Evolutionary conservation across 1,140 invertebrate species (phyloP), one percentile per base, ranked within the genome.

Genomic region (Battus philenor): DNA sequence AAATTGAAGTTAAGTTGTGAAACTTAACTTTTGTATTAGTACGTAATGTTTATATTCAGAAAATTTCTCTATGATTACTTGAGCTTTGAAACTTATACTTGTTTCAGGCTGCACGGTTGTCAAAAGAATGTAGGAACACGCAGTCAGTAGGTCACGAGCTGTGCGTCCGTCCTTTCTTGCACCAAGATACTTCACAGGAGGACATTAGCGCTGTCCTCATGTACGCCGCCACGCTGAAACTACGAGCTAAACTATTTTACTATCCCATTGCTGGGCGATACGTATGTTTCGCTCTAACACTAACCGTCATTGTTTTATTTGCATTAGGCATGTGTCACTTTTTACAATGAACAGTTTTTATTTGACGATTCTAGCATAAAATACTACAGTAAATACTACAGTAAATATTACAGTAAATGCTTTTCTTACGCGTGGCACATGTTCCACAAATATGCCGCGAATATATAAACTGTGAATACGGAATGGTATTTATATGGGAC

Each of bases 151-250:
- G 93, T 0, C 93, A 94, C 63, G 92, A 94, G 74, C 88, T 94
- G 31, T 87, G 92, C 20, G 89, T 90, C n/a, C 86, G 93, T 13
- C 93, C 93, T 1, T 94, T 93, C 68, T 90, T 93, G 1, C 93
- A 94, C 85, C 92, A 93, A 75, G 89, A 90, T 53, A 92, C 92
- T 15, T 88, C 92, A 0, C 88, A 89, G 27, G 87, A 90, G 58
- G 93, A 94, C 83, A 85, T 95, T 30, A 91, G 93, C 61, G 90
- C 92, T 0, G 89, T 94, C 51, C 84, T 95, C n/a, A 74, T 94
- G 16, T 95, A 92, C 67, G 90, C 93, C 1, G 91, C 92, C 2
- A 91, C 91, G 2, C 84, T 95, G 44, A 89, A 90, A 59, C 90
- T 95, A 73, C 89, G 89, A 45, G 93, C 93, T 1, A 90, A 90